phyloP scores from a whole-genome alignment of 2,888 invertebrate genomes.

The Ornithoptera alexandrae region DNA sequence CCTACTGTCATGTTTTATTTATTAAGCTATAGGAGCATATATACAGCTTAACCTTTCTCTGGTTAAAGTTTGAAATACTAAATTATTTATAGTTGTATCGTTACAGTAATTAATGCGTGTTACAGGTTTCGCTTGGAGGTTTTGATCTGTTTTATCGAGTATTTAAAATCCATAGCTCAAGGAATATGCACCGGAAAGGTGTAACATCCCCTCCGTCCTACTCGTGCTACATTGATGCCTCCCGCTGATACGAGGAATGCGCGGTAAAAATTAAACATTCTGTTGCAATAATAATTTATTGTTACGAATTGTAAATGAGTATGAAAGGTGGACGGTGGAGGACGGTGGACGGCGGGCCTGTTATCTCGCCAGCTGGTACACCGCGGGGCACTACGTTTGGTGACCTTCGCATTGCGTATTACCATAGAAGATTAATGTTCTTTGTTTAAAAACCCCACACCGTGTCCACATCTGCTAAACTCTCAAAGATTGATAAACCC shows the following conservation, averaged over 20 bases:
- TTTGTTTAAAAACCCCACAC: constrained; percentile 10
- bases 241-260: constrained; percentile 19
- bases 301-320: constrained; percentile 32
- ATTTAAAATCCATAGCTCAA: not conserved
- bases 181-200: constrained; percentile 19
- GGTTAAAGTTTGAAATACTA: too few relatives aligned
- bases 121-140: too few relatives aligned
- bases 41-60: too few relatives aligned
- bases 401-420: constrained; percentile 20
- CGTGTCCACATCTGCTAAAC: constrained; percentile 13
- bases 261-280: constrained; percentile 14
- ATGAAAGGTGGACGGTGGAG: constrained; percentile 29
- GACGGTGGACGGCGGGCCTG: constrained; percentile 22
- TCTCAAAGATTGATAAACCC: too few relatives aligned
- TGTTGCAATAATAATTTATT: constrained; percentile 30
- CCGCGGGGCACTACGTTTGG: constrained; percentile 26
- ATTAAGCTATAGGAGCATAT: too few relatives aligned
- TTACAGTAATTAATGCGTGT: too few relatives aligned
- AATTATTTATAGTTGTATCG: too few relatives aligned
- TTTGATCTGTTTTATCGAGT: not conserved
- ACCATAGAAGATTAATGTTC: constrained; percentile 15
- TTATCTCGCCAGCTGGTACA: constrained; percentile 28
- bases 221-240: constrained; percentile 16
- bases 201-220: constrained; percentile 20
- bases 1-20: too few relatives aligned